Conservation (phyloP, 2,888 invertebrate species). For the Diachrysia chrysitis region DNA sequence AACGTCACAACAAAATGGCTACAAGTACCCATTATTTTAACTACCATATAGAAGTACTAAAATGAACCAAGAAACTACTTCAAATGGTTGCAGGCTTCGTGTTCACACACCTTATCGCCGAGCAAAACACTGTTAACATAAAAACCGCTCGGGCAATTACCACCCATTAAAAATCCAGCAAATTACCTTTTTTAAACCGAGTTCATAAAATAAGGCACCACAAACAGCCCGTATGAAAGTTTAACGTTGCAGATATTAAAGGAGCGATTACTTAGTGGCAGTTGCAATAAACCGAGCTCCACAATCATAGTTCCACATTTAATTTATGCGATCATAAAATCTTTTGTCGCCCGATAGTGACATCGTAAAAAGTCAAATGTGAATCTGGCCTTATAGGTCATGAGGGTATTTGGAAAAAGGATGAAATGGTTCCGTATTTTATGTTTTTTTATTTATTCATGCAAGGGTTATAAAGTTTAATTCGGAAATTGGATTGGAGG, state of each 20-base stretch:
- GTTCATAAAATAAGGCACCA: conserved; percentile 23
- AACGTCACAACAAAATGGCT: background rate
- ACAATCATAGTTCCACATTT: conserved; percentile 61
- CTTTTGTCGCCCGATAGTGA: conserved; percentile 66
- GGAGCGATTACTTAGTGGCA: conserved; percentile 42
- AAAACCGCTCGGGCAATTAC: conserved; percentile 29
- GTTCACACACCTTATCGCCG: conserved; percentile 26
- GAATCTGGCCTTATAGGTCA: conserved; percentile 37
- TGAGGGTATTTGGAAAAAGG: conserved; percentile 24
- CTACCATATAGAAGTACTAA: background rate
- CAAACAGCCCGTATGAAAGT: conserved; percentile 8
- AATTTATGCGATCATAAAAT: conserved; percentile 71
- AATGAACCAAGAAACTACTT: conserved; percentile 17
- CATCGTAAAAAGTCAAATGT: conserved; percentile 62
- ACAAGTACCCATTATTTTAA: background rate
- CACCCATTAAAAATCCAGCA: conserved; percentile 32
- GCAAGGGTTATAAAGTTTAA: conserved; percentile 55
- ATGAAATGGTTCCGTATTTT: conserved; percentile 42
- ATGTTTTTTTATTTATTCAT: conserved; percentile 57
- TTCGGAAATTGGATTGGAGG: conserved; percentile 49
- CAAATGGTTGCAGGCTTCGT: conserved; percentile 24
- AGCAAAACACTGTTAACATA: conserved; percentile 12
- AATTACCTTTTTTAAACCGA: conserved; percentile 27
- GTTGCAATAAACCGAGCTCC: conserved; percentile 32
- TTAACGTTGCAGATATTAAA: conserved; percentile 33